Conservation (phyloP, 2,113 vertebrate genomes). For the Aspidoscelis tigris region DNA sequence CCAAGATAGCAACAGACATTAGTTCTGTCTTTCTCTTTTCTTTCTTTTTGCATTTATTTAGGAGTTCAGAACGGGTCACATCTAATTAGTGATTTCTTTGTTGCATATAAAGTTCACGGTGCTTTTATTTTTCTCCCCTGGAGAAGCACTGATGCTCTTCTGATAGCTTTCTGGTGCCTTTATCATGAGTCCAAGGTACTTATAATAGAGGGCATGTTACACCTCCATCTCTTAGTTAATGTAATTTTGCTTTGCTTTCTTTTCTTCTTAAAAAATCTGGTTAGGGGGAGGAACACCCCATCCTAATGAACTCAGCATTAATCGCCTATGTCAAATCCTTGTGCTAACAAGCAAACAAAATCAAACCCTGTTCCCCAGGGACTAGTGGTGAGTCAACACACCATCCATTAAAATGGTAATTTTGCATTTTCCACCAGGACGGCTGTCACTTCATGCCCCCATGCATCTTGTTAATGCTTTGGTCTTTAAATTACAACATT, state of each 20-base stretch:
- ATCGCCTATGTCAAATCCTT: constrained; percentile 57
- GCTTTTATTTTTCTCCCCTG: not conserved
- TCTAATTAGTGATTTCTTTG: constrained; percentile 25
- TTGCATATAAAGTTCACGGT: constrained; percentile 17
- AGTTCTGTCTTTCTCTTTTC: not conserved
- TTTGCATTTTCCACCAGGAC: constrained; percentile 55
- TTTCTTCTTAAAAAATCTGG: not conserved
- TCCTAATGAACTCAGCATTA: constrained; percentile 55
- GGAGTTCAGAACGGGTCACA: not conserved
- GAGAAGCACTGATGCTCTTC: constrained; percentile 20
- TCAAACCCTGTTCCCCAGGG: constrained; percentile 38
- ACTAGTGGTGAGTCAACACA: constrained; percentile 42
- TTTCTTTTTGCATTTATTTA: too few relatives aligned
- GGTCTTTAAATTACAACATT: constrained; percentile 53
- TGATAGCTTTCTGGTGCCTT: constrained; percentile 2
- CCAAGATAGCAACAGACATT: not conserved
- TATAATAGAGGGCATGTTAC: constrained; percentile 19
- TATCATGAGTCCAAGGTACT: constrained; percentile 14
- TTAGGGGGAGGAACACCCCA: not conserved
- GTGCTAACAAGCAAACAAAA: constrained; percentile 59
- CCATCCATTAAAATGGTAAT: constrained; percentile 58
- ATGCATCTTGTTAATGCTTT: constrained; percentile 45
- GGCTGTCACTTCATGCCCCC: constrained; percentile 48
- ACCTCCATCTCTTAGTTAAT: constrained; percentile 30
- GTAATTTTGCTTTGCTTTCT: constrained; percentile 22